A percentile compares a stretch with the other conserved stretches of the same genome.
These are phyloP conservation scores for Mormyrus proboscirostris DNA, from an alignment of 2,797 vertebrate species.

Conservation along the genomic window DNA sequence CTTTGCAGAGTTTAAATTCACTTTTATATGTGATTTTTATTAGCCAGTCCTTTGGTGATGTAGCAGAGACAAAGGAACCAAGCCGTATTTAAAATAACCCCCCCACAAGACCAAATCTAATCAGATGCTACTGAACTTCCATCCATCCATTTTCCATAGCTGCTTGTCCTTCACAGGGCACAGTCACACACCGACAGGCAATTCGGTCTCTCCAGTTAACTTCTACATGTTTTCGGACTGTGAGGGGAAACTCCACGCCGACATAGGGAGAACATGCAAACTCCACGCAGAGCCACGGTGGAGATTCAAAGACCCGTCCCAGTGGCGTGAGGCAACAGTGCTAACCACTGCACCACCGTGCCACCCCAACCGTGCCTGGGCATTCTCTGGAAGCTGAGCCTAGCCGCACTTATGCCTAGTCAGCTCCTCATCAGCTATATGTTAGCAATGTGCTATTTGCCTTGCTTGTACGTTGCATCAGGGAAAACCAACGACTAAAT, in stretches of 20 bases:
- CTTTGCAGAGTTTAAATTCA: not conserved
- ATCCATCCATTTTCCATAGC: not conserved
- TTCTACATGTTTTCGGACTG: not conserved
- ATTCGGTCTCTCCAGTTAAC: too few relatives aligned
- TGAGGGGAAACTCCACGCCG: not conserved
- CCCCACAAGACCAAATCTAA: not conserved
- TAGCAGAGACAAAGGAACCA: not conserved
- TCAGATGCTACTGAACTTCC: not conserved
- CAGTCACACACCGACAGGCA: too few relatives aligned
- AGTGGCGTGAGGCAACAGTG: too few relatives aligned
- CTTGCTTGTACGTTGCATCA: not conserved
- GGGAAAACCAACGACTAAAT: not conserved
- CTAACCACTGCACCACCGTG: too few relatives aligned
- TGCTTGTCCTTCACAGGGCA: not conserved
- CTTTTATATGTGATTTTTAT: not conserved
- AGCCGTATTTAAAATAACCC: not conserved
- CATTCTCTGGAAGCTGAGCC: too few relatives aligned
- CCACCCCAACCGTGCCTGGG: too few relatives aligned
- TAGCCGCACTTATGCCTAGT: too few relatives aligned
- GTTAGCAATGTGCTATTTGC: not conserved
- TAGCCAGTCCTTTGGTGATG: not conserved
- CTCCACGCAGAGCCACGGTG: not conserved
- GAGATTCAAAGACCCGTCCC: not conserved
- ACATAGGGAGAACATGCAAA: not conserved
- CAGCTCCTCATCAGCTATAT: too few relatives aligned